These are phyloP conservation scores for Agonopterix subpropinquella DNA, from an alignment of 2,888 invertebrate species.

Conservation along the genomic window DNA sequence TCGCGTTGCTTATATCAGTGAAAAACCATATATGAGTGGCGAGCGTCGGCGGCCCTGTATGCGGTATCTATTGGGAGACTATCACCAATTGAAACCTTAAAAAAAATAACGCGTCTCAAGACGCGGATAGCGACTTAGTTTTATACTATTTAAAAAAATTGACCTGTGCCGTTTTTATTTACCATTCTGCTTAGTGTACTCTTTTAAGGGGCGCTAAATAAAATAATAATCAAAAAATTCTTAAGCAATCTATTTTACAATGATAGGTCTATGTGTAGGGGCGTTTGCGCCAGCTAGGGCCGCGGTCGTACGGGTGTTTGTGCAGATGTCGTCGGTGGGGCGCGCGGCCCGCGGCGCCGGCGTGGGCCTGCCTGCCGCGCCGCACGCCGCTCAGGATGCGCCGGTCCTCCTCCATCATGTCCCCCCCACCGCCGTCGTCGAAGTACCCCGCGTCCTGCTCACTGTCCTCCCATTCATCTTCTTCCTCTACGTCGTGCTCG, in stretches of 20 bases:
- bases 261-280: slow-evolving; percentile 9
- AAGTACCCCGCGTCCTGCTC: slow-evolving; percentile 43
- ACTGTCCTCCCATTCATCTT: slow-evolving; percentile 46
- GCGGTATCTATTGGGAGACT: no score
- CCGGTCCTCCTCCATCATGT: slow-evolving; percentile 54
- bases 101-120: no score
- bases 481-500: slow-evolving; percentile 10
- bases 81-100: no score
- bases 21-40: no score
- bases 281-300: slow-evolving; percentile 32
- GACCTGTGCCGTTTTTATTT: background rate
- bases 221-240: slow-evolving; percentile 19
- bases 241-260: slow-evolving; percentile 17
- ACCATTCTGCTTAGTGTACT: background rate
- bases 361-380: slow-evolving; percentile 19
- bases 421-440: slow-evolving; percentile 46
- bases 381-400: slow-evolving; percentile 27
- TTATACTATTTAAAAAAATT: no score
- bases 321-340: slow-evolving; percentile 69
- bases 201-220: slow-evolving; percentile 11
- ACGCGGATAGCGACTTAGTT: no score
- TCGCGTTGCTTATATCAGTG: no score
- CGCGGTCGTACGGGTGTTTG: slow-evolving; percentile 69
- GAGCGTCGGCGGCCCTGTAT: no score
- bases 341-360: slow-evolving; percentile 33